Evolutionary conservation across 2,888 invertebrate species (phyloP).

Genomic region (Carcina quercana): DNA sequence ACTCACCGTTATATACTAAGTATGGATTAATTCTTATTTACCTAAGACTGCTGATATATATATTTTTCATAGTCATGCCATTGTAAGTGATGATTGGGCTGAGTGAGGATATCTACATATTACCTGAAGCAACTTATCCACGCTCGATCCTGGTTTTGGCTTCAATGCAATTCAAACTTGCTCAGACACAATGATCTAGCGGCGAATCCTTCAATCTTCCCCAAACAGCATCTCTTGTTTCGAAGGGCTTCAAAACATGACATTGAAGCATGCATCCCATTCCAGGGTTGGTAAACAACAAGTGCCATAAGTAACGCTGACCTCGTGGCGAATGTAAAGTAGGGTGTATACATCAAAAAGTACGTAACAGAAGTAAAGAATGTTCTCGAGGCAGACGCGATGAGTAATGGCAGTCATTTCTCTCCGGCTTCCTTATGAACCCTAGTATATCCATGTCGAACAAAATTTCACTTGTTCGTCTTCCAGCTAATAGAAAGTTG

Average conservation of each 20-base stretch:
- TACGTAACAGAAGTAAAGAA: slow-evolving; percentile 32
- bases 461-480: slow-evolving; percentile 51
- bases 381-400: slow-evolving; percentile 40
- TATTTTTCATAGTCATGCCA: no score
- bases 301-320: slow-evolving; percentile 39
- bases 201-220: no score
- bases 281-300: slow-evolving; percentile 32
- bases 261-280: slow-evolving; percentile 19
- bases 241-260: slow-evolving; percentile 10
- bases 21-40: no score
- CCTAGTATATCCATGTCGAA: slow-evolving; percentile 58
- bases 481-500: slow-evolving; percentile 35
- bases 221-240: slow-evolving; percentile 1
- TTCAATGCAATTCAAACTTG: no score
- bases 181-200: no score
- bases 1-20: no score
- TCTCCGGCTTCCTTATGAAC: slow-evolving; percentile 57
- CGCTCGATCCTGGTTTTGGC: no score
- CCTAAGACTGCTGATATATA: no score
- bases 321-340: slow-evolving; percentile 45
- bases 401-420: slow-evolving; percentile 57
- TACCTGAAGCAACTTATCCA: no score
- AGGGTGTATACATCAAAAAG: slow-evolving; percentile 25
- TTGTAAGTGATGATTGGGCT: no score
- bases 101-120: no score